phyloP scores from a whole-genome alignment of 2,888 invertebrate species.

The Hyposoter didymator region DNA sequence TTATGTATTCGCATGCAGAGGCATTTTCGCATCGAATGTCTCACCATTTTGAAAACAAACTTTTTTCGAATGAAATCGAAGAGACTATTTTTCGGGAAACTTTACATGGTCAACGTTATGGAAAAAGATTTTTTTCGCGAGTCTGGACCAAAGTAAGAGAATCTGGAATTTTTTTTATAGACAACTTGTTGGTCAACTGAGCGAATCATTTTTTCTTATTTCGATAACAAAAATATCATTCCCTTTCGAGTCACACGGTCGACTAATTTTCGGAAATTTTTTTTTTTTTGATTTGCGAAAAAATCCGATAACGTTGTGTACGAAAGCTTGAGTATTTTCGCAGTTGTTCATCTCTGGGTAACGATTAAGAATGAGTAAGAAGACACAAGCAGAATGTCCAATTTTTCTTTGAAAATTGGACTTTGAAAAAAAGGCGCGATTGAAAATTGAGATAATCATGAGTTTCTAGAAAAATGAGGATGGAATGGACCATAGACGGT shows the following conservation, averaged over 20 bases:
- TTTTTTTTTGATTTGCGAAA: too few species aligned
- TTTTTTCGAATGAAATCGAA: background rate
- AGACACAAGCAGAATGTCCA: background rate
- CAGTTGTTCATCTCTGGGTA: too few species aligned
- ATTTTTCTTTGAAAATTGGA: background rate
- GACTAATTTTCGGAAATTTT: too few species aligned
- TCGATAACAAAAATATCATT: too few species aligned
- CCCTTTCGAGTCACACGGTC: too few species aligned
- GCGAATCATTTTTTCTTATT: background rate
- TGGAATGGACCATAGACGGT: conserved; percentile 6
- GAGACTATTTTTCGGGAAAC: background rate
- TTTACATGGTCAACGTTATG: background rate
- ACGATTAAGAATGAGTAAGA: too few species aligned
- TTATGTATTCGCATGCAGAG: conserved; percentile 12
- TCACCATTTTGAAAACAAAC: background rate
- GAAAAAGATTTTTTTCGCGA: background rate
- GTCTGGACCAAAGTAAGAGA: background rate
- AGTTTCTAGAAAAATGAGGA: background rate
- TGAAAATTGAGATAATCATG: background rate
- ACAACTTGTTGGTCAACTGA: background rate
- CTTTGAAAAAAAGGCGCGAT: background rate
- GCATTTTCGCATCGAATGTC: background rate
- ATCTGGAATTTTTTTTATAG: background rate
- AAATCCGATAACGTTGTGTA: too few species aligned
- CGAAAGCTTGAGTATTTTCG: too few species aligned